Base-by-base conservation (phyloP, 1,140 invertebrate species). In the Panonychus citri region DNA sequence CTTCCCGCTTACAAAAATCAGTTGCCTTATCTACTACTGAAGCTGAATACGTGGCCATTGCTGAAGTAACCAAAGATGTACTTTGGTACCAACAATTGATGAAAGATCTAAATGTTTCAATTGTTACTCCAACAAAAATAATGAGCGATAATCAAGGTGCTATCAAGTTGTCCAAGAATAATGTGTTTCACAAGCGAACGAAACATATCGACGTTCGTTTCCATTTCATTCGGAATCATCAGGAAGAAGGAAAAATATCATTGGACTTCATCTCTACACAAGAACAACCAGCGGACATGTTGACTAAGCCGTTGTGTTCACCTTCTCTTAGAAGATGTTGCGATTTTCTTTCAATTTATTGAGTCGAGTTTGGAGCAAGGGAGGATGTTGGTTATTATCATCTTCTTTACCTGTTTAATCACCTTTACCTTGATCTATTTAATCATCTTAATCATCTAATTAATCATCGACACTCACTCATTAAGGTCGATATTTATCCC, bases 171-270 rank as follows among this genome's bases (percentile, higher is more conserved):
- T 63, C 61, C 25, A 60, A 66, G 51, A 70, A 70, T 21, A 53
- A 54, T n/a, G 54, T 55, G 34, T 60, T 59, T 40, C 68, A 71
- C 53, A 54, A 61, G 40, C 60, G 69, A 53, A 65, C 68, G 0
- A 69, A 70, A 58, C 67, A 69, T 51, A 70, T 70, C 48, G 56
- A 65, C 37, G 64, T 68, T 15, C 63, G 64, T 39, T 64, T 65
- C 55, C 66, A 67, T 56, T 67, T 67, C 43, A 65, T 70, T 43
- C 53, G 67, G 25, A 62, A 67, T 54, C 4, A 50, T 13, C 24
- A 50, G 12, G 24, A 50, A 21, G n/a, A 50, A 50, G 49, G 49
- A 7, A 24, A 5, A 7, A 54, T 54, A 1, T 19, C 37, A 34
- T 8, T 40, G 3, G 5, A 30, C 8, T 30, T 24, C 15, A 25